Percentiles rank a stretch among this genome's conserved stretches.
phyloP scores from a whole-genome alignment of 1,140 invertebrate genomes.

The Lerema accius region DNA sequence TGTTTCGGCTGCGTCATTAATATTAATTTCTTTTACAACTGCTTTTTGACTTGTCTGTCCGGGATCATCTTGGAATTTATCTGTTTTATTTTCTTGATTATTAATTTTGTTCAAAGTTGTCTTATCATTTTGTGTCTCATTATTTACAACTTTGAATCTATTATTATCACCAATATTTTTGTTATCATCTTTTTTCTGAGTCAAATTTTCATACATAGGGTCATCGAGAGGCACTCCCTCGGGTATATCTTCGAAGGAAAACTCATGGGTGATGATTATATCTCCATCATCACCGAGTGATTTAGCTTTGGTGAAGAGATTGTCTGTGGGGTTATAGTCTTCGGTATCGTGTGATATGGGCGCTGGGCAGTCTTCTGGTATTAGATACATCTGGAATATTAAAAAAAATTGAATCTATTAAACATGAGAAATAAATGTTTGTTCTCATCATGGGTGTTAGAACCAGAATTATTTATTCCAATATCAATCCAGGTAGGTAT shows the following conservation, averaged over 20 bases:
- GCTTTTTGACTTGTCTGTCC: not conserved
- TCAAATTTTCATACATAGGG: slow-evolving; percentile 66
- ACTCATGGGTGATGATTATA: slow-evolving; percentile 62
- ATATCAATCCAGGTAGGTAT: no score
- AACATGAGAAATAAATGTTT: no score
- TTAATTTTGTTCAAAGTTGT: not conserved
- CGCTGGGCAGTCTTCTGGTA: slow-evolving; percentile 70
- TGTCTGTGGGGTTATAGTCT: slow-evolving; percentile 55
- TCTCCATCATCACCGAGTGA: slow-evolving; percentile 54
- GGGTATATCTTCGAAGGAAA: slow-evolving; percentile 65
- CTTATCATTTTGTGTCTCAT: not conserved
- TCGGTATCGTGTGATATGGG: slow-evolving; percentile 50
- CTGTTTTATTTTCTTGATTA: not conserved
- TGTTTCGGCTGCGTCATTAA: not conserved
- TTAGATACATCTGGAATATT: slow-evolving; percentile 64
- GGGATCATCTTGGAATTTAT: not conserved
- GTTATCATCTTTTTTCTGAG: slow-evolving; percentile 38
- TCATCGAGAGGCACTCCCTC: slow-evolving; percentile 69
- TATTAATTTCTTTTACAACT: not conserved
- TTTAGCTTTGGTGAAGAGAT: slow-evolving; percentile 62
- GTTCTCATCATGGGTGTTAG: no score
- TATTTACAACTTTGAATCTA: not conserved
- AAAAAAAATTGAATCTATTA: not conserved
- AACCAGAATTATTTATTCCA: not conserved
- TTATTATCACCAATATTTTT: not conserved